Evolutionary conservation across 2,888 invertebrate genomes (phyloP).

Genomic region (Elegia similella): DNA sequence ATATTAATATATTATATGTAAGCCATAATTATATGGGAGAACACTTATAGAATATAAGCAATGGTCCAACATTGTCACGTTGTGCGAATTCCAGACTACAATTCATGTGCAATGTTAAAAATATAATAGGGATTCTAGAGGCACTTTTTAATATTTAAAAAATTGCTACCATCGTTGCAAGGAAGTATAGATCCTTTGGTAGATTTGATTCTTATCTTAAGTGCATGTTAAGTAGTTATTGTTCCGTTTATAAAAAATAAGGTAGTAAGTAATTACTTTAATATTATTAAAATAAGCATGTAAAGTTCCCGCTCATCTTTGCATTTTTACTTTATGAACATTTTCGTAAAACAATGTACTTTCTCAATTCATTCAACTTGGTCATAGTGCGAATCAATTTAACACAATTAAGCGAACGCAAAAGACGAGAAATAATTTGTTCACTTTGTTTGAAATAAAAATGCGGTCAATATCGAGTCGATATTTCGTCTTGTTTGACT

Average conservation of each 20-base stretch:
- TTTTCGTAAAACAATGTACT: too few species aligned
- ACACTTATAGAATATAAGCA: constrained; percentile 25
- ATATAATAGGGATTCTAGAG: not conserved
- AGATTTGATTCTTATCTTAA: not conserved
- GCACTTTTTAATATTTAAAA: not conserved
- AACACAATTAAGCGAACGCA: not conserved
- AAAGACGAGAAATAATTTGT: not conserved
- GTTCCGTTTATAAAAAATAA: not conserved
- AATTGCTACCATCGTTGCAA: not conserved
- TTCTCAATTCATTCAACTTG: too few species aligned
- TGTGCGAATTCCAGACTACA: constrained; percentile 30
- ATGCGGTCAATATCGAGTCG: constrained; percentile 12
- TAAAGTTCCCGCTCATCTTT: not conserved
- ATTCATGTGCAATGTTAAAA: constrained; percentile 9
- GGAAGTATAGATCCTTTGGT: not conserved
- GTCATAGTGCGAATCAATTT: not conserved
- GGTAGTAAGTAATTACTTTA: not conserved
- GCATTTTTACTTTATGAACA: not conserved
- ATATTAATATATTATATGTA: constrained; percentile 27
- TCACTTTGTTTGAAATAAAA: constrained; percentile 4
- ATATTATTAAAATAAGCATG: not conserved
- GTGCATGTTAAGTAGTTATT: constrained; percentile 4
- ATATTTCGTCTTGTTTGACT: constrained; percentile 10
- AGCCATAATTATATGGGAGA: constrained; percentile 25
- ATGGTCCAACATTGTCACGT: constrained; percentile 37